phyloP scores from a whole-genome alignment of 2,113 vertebrate species.

The Ochotona princeps region DNA sequence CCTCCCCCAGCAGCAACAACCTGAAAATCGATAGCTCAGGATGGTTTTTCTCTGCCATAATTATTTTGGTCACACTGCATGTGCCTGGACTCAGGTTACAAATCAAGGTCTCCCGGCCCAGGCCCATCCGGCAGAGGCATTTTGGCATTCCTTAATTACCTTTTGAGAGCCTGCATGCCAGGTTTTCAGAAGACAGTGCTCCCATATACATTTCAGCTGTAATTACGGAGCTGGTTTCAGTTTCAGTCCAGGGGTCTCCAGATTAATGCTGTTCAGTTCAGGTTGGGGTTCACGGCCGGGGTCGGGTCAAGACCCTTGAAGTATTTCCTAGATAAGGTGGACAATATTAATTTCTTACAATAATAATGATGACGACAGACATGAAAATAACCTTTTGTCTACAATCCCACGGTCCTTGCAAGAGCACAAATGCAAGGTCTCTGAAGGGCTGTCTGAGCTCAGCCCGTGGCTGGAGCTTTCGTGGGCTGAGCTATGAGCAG shows the following conservation, averaged over 20 bases:
- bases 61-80: constrained; percentile 66
- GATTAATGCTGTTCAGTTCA: constrained; percentile 56
- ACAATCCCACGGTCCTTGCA: neutral
- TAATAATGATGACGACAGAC: constrained; percentile 71
- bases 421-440: neutral
- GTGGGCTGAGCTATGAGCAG: rapidly evolving
- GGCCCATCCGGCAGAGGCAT: neutral
- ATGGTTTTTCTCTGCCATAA: constrained; percentile 64
- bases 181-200: neutral
- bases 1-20: neutral
- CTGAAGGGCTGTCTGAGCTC: neutral
- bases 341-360: constrained; percentile 71
- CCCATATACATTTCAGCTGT: constrained; percentile 48
- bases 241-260: constrained; percentile 54
- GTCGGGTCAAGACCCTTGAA: constrained; percentile 63
- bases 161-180: neutral
- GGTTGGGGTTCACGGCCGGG: constrained; percentile 52
- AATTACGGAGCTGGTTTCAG: constrained; percentile 51
- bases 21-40: neutral
- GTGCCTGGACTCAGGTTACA: constrained; percentile 61
- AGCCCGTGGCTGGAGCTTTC: neutral
- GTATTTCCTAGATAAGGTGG: constrained; percentile 73
- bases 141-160: constrained; percentile 39
- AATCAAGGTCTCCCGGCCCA: neutral
- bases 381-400: constrained; percentile 69